A percentile compares a stretch with the other conserved stretches of the same genome.
Conservation (phyloP, 2,888 invertebrate genomes). For the Hipparchia sbordonii region DNA sequence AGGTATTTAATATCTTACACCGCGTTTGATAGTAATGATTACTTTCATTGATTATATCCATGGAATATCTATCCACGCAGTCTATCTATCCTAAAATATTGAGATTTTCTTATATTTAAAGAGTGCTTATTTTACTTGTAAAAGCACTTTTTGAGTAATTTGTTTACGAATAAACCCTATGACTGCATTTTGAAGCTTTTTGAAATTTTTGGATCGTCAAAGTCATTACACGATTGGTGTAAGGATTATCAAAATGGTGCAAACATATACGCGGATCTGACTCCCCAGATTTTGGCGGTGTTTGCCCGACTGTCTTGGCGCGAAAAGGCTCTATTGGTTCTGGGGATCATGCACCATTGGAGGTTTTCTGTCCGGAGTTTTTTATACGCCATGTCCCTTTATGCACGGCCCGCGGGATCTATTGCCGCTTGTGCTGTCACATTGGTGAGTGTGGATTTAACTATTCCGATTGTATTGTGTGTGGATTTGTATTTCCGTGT, state of each 20-base stretch:
- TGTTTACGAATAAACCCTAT: background rate
- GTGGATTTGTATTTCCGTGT: background rate
- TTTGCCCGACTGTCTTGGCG: slow-evolving; percentile 52
- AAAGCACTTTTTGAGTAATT: background rate
- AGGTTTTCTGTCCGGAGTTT: slow-evolving; percentile 51
- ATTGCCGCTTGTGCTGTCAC: slow-evolving; percentile 24
- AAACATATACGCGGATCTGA: slow-evolving; percentile 38
- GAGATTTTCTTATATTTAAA: background rate
- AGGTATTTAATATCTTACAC: background rate
- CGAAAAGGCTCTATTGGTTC: slow-evolving; percentile 52
- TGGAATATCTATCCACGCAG: background rate
- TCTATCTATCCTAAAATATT: background rate
- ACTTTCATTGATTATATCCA: background rate
- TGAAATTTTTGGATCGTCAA: background rate
- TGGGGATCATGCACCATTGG: slow-evolving; percentile 55
- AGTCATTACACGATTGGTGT: background rate
- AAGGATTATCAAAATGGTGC: slow-evolving; percentile 34
- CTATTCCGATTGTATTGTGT: too few species aligned
- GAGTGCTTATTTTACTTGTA: background rate
- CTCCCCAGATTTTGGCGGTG: slow-evolving; percentile 54
- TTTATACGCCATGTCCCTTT: slow-evolving; percentile 48
- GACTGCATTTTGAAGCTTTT: background rate
- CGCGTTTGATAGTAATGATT: background rate
- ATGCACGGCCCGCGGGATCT: slow-evolving; percentile 41
- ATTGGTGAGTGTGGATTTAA: slow-evolving; percentile 38